phyloP scores from a whole-genome alignment of 2,113 vertebrate genomes.

The Odocoileus virginianus region DNA sequence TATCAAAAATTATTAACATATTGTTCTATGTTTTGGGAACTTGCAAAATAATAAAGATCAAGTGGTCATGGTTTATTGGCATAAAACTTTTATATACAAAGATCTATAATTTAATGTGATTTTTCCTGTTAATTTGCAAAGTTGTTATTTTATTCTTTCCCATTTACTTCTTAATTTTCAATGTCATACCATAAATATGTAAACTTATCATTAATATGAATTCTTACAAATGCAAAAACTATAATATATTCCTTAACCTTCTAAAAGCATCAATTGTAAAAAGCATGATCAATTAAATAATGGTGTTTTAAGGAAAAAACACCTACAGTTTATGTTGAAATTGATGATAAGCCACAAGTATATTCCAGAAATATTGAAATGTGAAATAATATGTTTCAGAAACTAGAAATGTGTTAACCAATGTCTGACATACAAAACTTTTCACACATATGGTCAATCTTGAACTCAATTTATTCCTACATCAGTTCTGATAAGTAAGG shows the following conservation, averaged over 20 bases:
- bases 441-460: not conserved
- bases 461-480: not conserved
- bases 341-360: not conserved
- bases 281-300: not conserved
- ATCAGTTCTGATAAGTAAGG: not conserved
- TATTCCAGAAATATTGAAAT: not conserved
- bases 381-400: not conserved
- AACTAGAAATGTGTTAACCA: not conserved
- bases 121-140: constrained; percentile 24
- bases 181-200: not conserved
- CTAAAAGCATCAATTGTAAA: not conserved
- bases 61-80: not conserved
- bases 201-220: not conserved
- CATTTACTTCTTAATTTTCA: not conserved
- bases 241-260: not conserved
- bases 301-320: not conserved
- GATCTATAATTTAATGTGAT: not conserved
- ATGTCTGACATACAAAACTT: not conserved
- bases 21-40: not conserved
- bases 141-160: not conserved
- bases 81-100: not conserved
- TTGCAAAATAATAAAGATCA: constrained; percentile 3
- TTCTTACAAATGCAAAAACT: not conserved
- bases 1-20: constrained; percentile 17
- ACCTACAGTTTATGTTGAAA: not conserved